These are phyloP conservation scores for Chondrilla cf. caribensis DNA, from an alignment of 37 sponge, comb jelly and placozoan species.

Conservation along the genomic window DNA sequence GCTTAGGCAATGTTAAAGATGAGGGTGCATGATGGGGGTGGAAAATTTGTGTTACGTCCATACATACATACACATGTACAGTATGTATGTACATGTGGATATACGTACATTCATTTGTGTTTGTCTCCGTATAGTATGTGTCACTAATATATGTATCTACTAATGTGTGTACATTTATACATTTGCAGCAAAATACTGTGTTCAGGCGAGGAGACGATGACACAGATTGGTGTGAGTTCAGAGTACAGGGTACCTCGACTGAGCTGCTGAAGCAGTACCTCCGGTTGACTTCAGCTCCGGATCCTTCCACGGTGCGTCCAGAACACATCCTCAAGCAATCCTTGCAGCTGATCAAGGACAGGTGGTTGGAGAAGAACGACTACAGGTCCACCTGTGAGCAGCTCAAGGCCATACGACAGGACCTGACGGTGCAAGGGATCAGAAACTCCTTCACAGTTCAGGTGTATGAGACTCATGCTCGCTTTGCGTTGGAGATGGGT, in stretches of 20 bases:
- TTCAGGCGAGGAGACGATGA: conserved; percentile 54
- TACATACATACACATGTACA: background rate
- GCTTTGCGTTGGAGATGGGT: conserved; percentile 91
- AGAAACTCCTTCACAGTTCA: conserved; percentile 88
- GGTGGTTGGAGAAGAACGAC: conserved; percentile 65
- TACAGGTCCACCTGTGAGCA: conserved; percentile 92
- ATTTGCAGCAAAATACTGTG: conserved; percentile 9
- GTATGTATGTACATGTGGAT: background rate
- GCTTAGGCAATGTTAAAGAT: no score
- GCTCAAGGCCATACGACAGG: conserved; percentile 97
- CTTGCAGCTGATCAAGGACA: conserved; percentile 54
- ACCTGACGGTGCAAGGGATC: conserved; percentile 91
- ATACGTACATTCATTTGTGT: background rate
- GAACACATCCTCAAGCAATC: conserved; percentile 63
- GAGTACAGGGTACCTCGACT: conserved; percentile 81
- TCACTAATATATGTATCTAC: background rate
- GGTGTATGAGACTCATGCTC: conserved; percentile 96
- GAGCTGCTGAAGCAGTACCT: conserved; percentile 93
- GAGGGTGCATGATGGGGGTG: no score
- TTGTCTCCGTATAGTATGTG: background rate
- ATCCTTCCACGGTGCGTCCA: conserved; percentile 83
- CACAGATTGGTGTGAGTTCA: conserved; percentile 41
- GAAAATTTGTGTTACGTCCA: no score
- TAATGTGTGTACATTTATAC: no score
- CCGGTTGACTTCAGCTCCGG: conserved; percentile 96